Conservation (phyloP, 2,797 vertebrate genomes). For the Lemur catta region DNA sequence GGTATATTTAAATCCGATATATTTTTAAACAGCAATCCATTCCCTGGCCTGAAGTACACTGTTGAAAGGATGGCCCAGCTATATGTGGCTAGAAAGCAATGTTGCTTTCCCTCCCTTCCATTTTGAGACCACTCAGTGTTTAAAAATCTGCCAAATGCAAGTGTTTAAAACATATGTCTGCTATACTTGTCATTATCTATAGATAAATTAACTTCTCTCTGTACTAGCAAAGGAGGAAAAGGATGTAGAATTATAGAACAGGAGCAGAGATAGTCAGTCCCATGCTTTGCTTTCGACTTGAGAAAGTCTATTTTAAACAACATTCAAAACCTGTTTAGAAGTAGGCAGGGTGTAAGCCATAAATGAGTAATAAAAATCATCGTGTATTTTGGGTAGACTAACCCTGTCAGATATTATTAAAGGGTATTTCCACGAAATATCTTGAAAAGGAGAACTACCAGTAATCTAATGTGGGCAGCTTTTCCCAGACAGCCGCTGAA, state of each 20-base stretch:
- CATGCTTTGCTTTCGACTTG: background rate
- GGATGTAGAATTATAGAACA: background rate
- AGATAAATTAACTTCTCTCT: background rate
- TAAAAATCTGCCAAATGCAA: background rate
- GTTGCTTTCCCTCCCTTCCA: conserved; percentile 27
- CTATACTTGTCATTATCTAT: background rate
- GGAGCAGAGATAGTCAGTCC: background rate
- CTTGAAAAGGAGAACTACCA: conserved; percentile 49
- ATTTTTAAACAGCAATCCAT: background rate
- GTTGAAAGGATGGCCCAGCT: background rate
- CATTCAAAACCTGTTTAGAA: background rate
- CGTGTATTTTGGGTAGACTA: background rate
- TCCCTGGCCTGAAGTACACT: background rate
- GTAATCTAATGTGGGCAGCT: background rate
- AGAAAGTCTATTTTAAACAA: background rate
- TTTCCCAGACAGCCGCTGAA: background rate
- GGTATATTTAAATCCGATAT: background rate
- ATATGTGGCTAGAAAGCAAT: background rate
- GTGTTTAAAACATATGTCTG: conserved; percentile 8
- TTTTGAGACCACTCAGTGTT: background rate
- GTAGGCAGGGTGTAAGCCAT: background rate
- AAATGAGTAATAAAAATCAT: background rate
- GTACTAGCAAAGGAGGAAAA: background rate
- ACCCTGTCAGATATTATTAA: background rate
- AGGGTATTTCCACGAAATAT: background rate